Evolutionary conservation across 2,797 vertebrate species (phyloP), one percentile per base, ranked within the genome.

Genomic region (Sebastes ruberrimus): DNA sequence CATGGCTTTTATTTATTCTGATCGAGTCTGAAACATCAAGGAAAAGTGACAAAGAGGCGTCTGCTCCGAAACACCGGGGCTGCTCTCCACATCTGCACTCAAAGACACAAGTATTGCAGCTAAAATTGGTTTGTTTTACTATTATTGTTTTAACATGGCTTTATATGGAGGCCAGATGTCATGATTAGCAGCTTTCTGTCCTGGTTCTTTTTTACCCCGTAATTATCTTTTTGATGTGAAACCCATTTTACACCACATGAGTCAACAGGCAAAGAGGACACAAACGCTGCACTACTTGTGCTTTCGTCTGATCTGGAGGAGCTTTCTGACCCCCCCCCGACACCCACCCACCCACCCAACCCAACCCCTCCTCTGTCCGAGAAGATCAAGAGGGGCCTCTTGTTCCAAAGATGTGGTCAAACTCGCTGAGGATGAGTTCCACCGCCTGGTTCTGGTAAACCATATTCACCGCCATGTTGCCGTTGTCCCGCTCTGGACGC

Each of bases 391-490:
- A 89, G 33, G 78, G 73, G 75, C 88, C 75, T 64, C 89, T 92
- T 2, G 86, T 83, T 67, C 90, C 86, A 78, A 97, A 97, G 90
- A 97, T 92, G 89, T 90, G 91, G 82, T 95, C 82, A 22, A 88
- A 95, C 84, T 96, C 94, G 35, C 81, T 95, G 82, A 99, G 96
- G 89, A 99, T 97, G 82, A 97, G 89, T 90, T 98, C 97, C 82
- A 98, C 97, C 0, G 97, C 95, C 92, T 97, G 97, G 89, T 97
- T 98, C 88, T 98, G 97, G 90, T 97, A 97, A 53, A 97, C 78
- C 90, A 96, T 97, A 46, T 96, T 97, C 53, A 96, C 90, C 0
- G 97, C 96, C 87, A 97, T 97, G 93, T 98, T 98, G 35, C 95
- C 91, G 49, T 89, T 93, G 84, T 98, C 97, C 71, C 94, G 90